Evolutionary conservation across 2,888 invertebrate species (phyloP), one percentile per base, ranked within the genome.

Genomic region (Ennomos fuscantarius): DNA sequence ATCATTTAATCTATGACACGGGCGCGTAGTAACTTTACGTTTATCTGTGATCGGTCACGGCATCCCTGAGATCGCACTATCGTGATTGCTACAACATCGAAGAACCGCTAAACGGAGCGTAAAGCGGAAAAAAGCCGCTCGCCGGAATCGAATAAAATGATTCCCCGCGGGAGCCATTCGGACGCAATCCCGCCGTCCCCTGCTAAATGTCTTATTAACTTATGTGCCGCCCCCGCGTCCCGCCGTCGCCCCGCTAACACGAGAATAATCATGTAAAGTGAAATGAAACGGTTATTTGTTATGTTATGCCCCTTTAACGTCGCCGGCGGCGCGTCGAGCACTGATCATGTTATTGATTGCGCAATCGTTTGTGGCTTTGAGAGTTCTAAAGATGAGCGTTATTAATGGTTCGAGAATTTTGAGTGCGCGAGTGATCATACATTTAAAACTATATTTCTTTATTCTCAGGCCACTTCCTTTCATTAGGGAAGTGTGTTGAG

Each of bases 71-170:
- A 78, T 76, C 74, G 73, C 78, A 81, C 79, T 78, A 78, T 73
- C 73, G 82, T 84, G 85, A 87, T 87, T 87, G 84, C 75, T 63
- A 82, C 74, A 78, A 76, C 75, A 73, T 74, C 72, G 75, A 76
- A 68, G 80, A 81, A 84, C 87, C 87, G 88, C 88, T 88, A 88
- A 92, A 89, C 89, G 86, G 89, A 89, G 91, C 89, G 87, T 85
- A 85, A 87, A 88, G 84, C 86, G 85, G 86, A 90, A 91, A 89
- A 91, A 91, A 87, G 83, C 84, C 86, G 86, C 85, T 83, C 86
- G 91, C 93, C 92, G 92, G 93, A 94, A 94, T 94, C 94, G 93
- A 94, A 94, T 94, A 94, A 94, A 94, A 94, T 94, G 94, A 94
- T 94, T 94, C 94, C 94, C 94, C 94, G 78, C 86, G 94, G 93